Percentiles rank a stretch among this genome's conserved stretches.
Evolutionary conservation across 2,888 invertebrate genomes (phyloP).

Genomic region (Flexamia atlantica): DNA sequence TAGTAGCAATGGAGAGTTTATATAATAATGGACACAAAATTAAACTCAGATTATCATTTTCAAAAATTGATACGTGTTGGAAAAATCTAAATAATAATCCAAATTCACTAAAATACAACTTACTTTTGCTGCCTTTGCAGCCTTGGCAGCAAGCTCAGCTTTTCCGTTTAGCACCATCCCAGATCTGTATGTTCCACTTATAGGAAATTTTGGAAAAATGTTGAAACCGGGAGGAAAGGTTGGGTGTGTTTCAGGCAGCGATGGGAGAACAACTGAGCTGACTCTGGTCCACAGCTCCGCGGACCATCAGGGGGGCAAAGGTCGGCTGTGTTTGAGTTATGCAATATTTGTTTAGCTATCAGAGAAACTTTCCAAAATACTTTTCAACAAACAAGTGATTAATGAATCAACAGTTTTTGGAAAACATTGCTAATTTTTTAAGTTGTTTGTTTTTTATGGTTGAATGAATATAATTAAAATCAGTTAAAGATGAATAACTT

Average conservation of each 20-base stretch:
- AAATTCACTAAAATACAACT: not conserved
- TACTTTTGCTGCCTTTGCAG: constrained; percentile 46
- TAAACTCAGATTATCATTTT: no score
- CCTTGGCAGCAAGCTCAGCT: constrained; percentile 56
- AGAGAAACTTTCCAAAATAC: constrained; percentile 47
- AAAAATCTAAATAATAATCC: no score
- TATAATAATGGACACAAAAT: no score
- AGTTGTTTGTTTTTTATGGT: no score
- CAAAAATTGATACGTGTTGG: no score
- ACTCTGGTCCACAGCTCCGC: not conserved
- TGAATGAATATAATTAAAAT: no score
- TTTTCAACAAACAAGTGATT: constrained; percentile 38
- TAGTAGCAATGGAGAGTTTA: no score
- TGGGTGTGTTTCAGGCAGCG: constrained; percentile 25
- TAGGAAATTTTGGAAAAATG: constrained; percentile 61
- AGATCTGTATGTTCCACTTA: constrained; percentile 61
- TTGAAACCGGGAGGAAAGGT: constrained; percentile 8
- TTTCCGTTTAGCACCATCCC: constrained; percentile 63
- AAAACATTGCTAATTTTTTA: not conserved
- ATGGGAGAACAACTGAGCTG: constrained; percentile 22
- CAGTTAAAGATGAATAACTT: no score
- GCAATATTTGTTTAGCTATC: constrained; percentile 45
- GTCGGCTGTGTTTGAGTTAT: constrained; percentile 19
- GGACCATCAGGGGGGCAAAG: constrained; percentile 40
- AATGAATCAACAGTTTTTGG: not conserved